A percentile compares a stretch with the other conserved stretches of the same genome.
Evolutionary conservation across 1,140 invertebrate species (phyloP).

Genomic region (Hycleus phaleratus): DNA sequence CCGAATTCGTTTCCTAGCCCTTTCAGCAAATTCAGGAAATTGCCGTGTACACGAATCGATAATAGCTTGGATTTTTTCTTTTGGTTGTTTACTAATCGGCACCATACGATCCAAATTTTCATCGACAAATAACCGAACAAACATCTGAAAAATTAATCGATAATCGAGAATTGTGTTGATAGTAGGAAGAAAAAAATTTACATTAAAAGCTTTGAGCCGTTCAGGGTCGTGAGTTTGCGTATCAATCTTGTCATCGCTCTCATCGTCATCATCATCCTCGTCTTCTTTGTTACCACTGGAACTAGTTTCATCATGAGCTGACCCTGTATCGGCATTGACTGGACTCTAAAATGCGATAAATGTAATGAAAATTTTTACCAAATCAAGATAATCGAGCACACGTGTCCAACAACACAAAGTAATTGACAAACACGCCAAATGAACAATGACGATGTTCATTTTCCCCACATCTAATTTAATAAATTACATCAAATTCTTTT

Average conservation of each 20-base stretch:
- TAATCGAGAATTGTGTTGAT: background rate
- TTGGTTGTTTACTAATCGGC: slow-evolving; percentile 94
- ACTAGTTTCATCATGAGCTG: slow-evolving; percentile 81
- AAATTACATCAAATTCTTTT: background rate
- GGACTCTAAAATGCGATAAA: slow-evolving; percentile 48
- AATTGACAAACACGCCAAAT: too few relatives aligned
- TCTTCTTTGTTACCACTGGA: slow-evolving; percentile 86
- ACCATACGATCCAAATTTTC: slow-evolving; percentile 94
- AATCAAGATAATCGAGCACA: too few relatives aligned
- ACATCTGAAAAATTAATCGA: slow-evolving; percentile 66
- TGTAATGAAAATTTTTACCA: too few relatives aligned
- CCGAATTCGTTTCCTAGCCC: slow-evolving; percentile 87
- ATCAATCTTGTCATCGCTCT: slow-evolving; percentile 82
- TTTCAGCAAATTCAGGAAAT: slow-evolving; percentile 92
- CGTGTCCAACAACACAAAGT: too few relatives aligned
- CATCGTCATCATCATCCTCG: slow-evolving; percentile 87
- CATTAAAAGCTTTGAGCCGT: slow-evolving; percentile 94
- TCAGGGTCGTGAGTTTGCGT: slow-evolving; percentile 87
- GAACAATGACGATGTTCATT: too few relatives aligned
- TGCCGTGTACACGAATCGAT: slow-evolving; percentile 94
- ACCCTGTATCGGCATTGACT: slow-evolving; percentile 58
- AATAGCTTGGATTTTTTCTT: slow-evolving; percentile 96
- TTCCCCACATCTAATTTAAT: too few relatives aligned
- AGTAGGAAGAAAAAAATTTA: slow-evolving; percentile 47
- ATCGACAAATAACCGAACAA: slow-evolving; percentile 92